These are phyloP conservation scores for Hipparchia semele DNA, from an alignment of 2,888 invertebrate genomes.

Conservation along the genomic window DNA sequence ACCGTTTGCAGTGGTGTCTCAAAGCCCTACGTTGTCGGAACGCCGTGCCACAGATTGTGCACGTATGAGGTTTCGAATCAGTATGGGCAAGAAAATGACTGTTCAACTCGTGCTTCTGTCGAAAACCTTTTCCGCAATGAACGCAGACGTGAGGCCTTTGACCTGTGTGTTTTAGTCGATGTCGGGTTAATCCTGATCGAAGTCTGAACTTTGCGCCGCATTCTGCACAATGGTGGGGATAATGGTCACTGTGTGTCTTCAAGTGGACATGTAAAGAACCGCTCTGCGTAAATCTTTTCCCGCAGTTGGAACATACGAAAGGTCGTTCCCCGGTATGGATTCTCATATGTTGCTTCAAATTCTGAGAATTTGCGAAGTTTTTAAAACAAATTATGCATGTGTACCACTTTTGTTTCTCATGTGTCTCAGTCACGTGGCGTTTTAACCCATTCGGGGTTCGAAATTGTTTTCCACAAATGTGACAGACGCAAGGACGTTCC, in stretches of 20 bases:
- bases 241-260: constrained; percentile 81
- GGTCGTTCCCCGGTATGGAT: constrained; percentile 84
- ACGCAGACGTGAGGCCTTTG: constrained; percentile 84
- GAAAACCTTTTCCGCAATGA: constrained; percentile 81
- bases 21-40: constrained; percentile 81
- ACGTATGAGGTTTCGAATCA: constrained; percentile 80
- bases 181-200: constrained; percentile 81
- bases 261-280: constrained; percentile 85
- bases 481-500: constrained; percentile 86
- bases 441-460: constrained; percentile 85
- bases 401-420: constrained; percentile 83
- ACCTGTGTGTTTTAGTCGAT: constrained; percentile 84
- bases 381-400: constrained; percentile 80
- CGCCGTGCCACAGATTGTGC: constrained; percentile 78
- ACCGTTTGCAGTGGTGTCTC: constrained; percentile 57
- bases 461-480: constrained; percentile 86
- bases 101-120: constrained; percentile 83
- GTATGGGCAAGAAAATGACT: constrained; percentile 80
- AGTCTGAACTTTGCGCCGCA: constrained; percentile 85
- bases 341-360: constrained; percentile 83
- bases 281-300: constrained; percentile 86
- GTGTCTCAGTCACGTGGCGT: constrained; percentile 85
- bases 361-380: constrained; percentile 84
- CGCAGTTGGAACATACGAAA: constrained; percentile 82
- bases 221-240: constrained; percentile 82